Base-by-base conservation (phyloP, 1,140 invertebrate genomes). In the Cecropterus lyciades region DNA sequence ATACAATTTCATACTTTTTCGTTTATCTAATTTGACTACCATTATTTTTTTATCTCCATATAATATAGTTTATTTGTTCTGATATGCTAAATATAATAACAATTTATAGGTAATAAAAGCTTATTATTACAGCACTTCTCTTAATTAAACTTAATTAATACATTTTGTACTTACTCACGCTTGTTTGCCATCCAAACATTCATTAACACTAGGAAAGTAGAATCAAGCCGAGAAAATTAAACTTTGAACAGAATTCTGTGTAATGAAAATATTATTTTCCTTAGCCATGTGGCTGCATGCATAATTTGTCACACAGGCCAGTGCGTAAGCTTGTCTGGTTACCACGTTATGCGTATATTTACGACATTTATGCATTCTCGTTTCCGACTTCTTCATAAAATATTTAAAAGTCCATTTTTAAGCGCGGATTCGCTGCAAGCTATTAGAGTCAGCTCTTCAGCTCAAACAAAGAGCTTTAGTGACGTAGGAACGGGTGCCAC, bases 381-480 rank as follows among this genome's bases (percentile, higher is more conserved):
- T 73, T 77, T 56, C 69, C 73, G 46, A 62, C 57, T 80, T 82
- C 84, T 73, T 84, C 79, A 85, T 85, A 88, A 84, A 91, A 91
- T 89, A 88, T 89, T 89, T 86, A 87, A 87, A 84, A 89, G 87
- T 85, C 73, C 78, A 91, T 85, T 87, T 91, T 88, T 86, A 87
- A 87, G 82, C 84, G 79, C 69, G 79, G 82, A 89, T 88, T 77
- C 82, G 84, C 84, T 86, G 87, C 83, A 88, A 89, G 86, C 86
- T 90, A 87, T 91, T 91, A 90, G 80, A 90, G 85, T 84, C 84
- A 88, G 80, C 89, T 84, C 87, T 89, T 89, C 84, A 91, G 75
- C 73, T 84, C 84, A 87, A 90, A 91, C 87, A 91, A 90, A 91
- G 85, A 84, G 85, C 78, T 79, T 74, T 77, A 87, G 80, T 80